phyloP scores from a whole-genome alignment of 2,797 vertebrate species.

The Megalops cyprinoides region DNA sequence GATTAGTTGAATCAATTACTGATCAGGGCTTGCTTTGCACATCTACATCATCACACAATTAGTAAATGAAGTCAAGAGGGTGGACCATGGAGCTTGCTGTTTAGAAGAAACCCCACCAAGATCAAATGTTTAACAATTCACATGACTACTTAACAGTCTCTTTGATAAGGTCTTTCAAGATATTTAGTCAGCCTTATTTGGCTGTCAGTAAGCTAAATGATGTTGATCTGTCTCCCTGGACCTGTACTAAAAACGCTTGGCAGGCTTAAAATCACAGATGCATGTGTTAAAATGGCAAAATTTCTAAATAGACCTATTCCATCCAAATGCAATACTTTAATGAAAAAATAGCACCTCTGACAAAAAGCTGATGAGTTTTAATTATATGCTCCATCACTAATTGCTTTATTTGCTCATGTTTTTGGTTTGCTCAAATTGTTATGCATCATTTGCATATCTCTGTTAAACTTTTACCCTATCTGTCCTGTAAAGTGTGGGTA shows the following conservation, averaged over 20 bases:
- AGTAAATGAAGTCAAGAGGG: neutral
- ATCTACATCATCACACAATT: neutral
- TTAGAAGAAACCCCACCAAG: neutral
- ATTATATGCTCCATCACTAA: neutral
- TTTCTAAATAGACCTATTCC: neutral
- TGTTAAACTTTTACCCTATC: neutral
- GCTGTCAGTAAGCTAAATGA: slow-evolving; percentile 2
- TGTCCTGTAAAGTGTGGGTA: neutral
- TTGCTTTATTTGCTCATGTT: neutral
- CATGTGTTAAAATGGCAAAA: slow-evolving; percentile 19
- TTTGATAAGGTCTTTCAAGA: neutral
- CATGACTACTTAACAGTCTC: neutral
- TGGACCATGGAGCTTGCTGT: no score
- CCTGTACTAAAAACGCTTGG: neutral
- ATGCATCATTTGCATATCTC: slow-evolving; percentile 1
- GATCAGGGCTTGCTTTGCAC: neutral
- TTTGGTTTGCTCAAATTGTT: neutral
- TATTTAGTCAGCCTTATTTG: neutral
- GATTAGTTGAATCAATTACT: neutral
- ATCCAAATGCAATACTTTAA: neutral
- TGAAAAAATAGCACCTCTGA: neutral
- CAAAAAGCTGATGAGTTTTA: neutral
- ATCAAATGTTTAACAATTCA: neutral
- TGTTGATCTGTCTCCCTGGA: neutral
- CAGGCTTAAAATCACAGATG: neutral